Base-by-base conservation (phyloP, 2,888 invertebrate species). In the Lobophora halterata region DNA sequence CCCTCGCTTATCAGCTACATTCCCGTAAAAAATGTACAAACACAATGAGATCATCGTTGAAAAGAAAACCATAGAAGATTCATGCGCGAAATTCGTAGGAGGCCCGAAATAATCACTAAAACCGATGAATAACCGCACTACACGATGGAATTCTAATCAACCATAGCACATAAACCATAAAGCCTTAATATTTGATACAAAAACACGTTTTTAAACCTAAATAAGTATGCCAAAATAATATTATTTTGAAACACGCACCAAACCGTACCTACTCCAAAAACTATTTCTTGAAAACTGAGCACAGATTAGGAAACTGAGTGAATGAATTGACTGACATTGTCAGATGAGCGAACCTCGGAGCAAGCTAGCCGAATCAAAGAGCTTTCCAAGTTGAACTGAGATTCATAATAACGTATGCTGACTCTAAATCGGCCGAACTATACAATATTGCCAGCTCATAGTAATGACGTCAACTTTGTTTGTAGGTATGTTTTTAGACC, bases 381-480 rank as follows among this genome's bases (percentile, higher is more conserved):
- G 58, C 14, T 24, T 35, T 28, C 5, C 4, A 11, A 19, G 3
- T 16, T 30, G 24, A 5, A n/a, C 3, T 14, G 9, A 13, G 30
- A 25, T 12, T 27, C 20, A 26, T 14, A 19, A 3, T 6, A 31
- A 24, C 28, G 27, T 8, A 25, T 40, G 48, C 52, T 49, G 58
- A 58, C 59, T 55, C 52, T 5, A 58, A 68, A 45, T 54, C 54
- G 30, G 70, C 47, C 53, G 78, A 18, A 5, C 76, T 63, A 51
- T 56, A 28, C 16, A 43, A 63, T 56, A 73, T 67, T 78, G 79
- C 81, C 80, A 80, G 73, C 65, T 58, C 47, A 62, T 44, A 52
- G 55, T 14, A 55, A 74, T 82, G 82, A 82, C 81, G 82, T 80
- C 70, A 81, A 52, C 64, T 42, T n/a, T 42, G 11, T 3, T 13